phyloP scores from a whole-genome alignment of 2,888 invertebrate genomes.

The Spatulosminthurus flaviceps region DNA sequence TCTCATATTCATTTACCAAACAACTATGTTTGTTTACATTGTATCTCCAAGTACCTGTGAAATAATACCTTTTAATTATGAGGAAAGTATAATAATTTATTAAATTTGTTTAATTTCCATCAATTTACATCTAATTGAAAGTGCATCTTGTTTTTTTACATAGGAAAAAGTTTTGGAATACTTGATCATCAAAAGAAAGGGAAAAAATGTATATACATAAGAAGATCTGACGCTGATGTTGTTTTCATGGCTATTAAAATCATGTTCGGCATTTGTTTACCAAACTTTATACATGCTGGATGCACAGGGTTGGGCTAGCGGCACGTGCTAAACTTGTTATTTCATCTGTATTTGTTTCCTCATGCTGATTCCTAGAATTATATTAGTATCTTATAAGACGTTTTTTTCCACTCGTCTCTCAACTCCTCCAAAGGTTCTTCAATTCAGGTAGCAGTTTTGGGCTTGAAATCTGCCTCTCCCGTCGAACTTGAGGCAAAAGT shows the following conservation, averaged over 20 bases:
- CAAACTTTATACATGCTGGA: slow-evolving; percentile 4
- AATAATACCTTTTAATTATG: too few species aligned
- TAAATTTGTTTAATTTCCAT: not conserved
- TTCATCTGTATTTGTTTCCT: slow-evolving; percentile 35
- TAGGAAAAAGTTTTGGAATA: not conserved
- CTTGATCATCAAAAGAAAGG: not conserved
- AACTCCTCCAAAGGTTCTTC: not conserved
- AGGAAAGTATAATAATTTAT: too few species aligned
- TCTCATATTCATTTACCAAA: too few species aligned
- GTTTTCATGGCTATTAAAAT: slow-evolving; percentile 3
- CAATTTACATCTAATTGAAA: not conserved
- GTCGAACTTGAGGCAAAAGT: not conserved
- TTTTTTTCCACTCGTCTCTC: not conserved
- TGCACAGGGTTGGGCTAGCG: slow-evolving; percentile 8
- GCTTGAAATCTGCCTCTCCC: not conserved
- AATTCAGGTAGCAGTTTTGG: slow-evolving; percentile 26
- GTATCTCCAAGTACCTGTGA: too few species aligned
- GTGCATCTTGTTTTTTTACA: not conserved
- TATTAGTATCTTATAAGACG: not conserved
- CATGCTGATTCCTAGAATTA: slow-evolving; percentile 5
- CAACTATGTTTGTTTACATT: too few species aligned
- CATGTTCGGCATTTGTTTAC: slow-evolving; percentile 4
- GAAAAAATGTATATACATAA: not conserved
- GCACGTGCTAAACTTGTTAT: slow-evolving; percentile 47
- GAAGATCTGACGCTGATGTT: slow-evolving; percentile 2